Percentiles rank a stretch among this genome's conserved stretches.
Evolutionary conservation across 2,797 vertebrate genomes (phyloP).

Genomic region (Epinephelus awoara): DNA sequence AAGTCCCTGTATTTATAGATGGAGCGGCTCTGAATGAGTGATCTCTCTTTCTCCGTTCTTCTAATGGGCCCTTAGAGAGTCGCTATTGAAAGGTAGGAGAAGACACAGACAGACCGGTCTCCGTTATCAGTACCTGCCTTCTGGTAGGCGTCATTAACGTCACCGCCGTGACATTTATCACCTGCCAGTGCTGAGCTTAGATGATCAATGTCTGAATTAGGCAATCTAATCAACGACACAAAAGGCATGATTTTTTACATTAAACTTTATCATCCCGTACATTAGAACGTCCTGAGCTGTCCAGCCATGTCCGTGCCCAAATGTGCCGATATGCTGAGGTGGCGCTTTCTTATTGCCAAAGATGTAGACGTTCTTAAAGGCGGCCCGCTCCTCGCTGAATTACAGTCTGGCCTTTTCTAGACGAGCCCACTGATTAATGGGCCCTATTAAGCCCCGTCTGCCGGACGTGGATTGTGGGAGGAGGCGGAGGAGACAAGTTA

Average conservation of each 20-base stretch:
- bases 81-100: constrained; percentile 46
- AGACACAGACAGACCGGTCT: constrained; percentile 24
- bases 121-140: constrained; percentile 69
- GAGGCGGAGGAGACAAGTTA: constrained; percentile 52
- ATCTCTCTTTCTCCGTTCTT: constrained; percentile 44
- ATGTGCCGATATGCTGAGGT: neutral
- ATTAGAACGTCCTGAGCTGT: constrained; percentile 20
- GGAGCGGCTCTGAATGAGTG: constrained; percentile 25
- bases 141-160: constrained; percentile 60
- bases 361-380: constrained; percentile 56
- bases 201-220: constrained; percentile 49
- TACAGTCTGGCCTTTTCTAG: constrained; percentile 64
- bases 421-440: constrained; percentile 80
- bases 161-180: constrained; percentile 59
- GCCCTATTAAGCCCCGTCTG: constrained; percentile 82
- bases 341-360: constrained; percentile 29
- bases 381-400: constrained; percentile 51
- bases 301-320: constrained; percentile 9
- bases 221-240: constrained; percentile 29
- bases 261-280: constrained; percentile 1
- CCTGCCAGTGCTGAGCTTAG: constrained; percentile 24
- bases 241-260: constrained; percentile 19
- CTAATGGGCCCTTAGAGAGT: constrained; percentile 65
- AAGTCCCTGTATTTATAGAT: constrained; percentile 46
- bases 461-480: constrained; percentile 57